Conservation (phyloP, 2,113 vertebrate species). For the Gila orcuttii region DNA sequence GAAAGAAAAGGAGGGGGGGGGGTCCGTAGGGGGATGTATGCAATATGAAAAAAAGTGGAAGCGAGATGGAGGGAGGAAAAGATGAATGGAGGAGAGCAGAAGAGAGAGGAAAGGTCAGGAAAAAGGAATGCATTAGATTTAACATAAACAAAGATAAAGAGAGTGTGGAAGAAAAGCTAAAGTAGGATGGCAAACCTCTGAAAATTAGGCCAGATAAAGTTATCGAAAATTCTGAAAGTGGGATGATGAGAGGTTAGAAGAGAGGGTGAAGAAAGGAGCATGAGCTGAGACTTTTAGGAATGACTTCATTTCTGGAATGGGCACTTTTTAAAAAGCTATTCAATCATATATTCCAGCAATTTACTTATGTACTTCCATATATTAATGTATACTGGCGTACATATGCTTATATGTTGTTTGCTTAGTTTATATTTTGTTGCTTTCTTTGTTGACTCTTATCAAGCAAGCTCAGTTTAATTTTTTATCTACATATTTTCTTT, state of each 20-base stretch:
- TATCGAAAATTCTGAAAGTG: conserved; percentile 7
- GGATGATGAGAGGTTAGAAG: neutral
- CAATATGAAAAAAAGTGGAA: conserved; percentile 57
- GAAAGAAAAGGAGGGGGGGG: conserved; percentile 57
- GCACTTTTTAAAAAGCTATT: no score
- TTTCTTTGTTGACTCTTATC: no score
- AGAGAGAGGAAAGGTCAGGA: conserved; percentile 49
- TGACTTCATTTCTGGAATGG: no score
- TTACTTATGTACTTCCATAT: no score
- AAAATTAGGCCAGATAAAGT: conserved; percentile 21
- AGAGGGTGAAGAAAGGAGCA: neutral
- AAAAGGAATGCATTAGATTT: conserved; percentile 53
- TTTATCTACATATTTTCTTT: neutral
- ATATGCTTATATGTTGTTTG: no score
- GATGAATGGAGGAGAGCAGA: conserved; percentile 23
- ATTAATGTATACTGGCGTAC: no score
- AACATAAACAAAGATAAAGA: conserved; percentile 54
- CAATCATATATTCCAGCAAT: no score
- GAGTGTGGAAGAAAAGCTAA: conserved; percentile 55
- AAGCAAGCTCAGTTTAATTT: no score
- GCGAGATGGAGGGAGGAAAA: neutral
- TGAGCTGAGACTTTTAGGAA: neutral
- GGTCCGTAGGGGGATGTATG: conserved; percentile 52
- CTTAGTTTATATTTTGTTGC: no score
- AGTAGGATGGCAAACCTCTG: conserved; percentile 23